phyloP scores from a whole-genome alignment of 30 jellyfish, hydroid and myxozoan species.

The Aurelia coerulea region DNA sequence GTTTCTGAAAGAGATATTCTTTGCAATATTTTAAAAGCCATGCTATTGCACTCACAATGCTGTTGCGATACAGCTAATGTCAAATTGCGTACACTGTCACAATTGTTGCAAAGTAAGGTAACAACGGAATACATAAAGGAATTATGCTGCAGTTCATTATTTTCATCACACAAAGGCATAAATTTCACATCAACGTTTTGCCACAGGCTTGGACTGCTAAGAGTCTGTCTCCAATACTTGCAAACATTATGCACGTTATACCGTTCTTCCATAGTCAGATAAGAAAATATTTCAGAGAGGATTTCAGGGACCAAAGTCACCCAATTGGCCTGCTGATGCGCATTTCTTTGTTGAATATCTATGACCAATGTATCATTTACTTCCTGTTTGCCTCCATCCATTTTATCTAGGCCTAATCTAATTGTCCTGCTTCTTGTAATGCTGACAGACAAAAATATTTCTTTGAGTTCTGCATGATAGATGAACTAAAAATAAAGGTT shows the following conservation, averaged over 20 bases:
- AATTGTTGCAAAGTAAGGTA: conserved; percentile 14
- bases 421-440: no score
- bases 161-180: background rate
- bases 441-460: no score
- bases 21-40: conserved; percentile 12
- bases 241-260: conserved; percentile 16
- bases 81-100: background rate
- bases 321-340: background rate
- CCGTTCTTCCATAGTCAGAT: conserved; percentile 17
- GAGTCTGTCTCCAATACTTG: conserved; percentile 11
- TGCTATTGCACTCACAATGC: background rate
- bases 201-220: conserved; percentile 21
- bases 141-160: background rate
- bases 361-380: no score
- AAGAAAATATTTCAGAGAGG: conserved; percentile 7
- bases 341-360: no score
- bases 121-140: background rate
- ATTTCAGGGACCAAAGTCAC: conserved; percentile 1
- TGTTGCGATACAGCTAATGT: conserved; percentile 30
- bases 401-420: no score
- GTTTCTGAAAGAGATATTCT: background rate
- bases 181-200: background rate
- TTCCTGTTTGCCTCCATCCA: no score
- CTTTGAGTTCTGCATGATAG: no score
- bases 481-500: no score